Base-by-base conservation (phyloP, 2,888 invertebrate species). In the Cephus rjabovi region DNA sequence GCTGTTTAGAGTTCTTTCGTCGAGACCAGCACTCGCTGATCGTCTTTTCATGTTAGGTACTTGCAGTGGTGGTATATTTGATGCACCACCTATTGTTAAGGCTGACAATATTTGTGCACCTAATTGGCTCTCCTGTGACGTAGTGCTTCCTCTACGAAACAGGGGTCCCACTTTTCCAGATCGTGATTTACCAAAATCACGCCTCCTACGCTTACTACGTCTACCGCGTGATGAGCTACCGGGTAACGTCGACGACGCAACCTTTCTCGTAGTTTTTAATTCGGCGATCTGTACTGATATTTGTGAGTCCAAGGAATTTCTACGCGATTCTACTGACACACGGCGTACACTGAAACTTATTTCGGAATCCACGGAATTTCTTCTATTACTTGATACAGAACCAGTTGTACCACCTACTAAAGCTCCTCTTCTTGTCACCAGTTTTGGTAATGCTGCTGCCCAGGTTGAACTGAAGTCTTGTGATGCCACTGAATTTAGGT, bases 391-490 rank as follows among this genome's bases (percentile, higher is more conserved):
- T 3, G 93, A 93, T 34, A 92, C 92, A 1, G 94, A 94, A 75
- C 92, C 93, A 11, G 93, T 95, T 84, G 94, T 90, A 87, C 94
- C 93, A 88, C 94, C 93, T 80, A 95, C 95, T 15, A 98, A 92
- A 0, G 97, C 98, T 86, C 96, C 97, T 86, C 98, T 94, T 3
- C 98, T 93, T 11, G 95, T 95, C 1, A 98, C 95, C 88, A 98
- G 94, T 83, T 97, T 95, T 0, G 98, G 98, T 81, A 98, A 92
- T 82, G 97, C 97, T 77, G 97, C 97, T 70, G 97, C 97, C 97
- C 98, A 98, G 0, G 97, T 96, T 0, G 98, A 97, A 78, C 97
- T 97, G 76, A 98, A 93, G 86, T 97, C 97, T 83, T 96, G 96
- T 80, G 96, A 96, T 76, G 95, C 96, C 12, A 94, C 94, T 75